A percentile compares a stretch with the other conserved stretches of the same genome.
phyloP scores from a whole-genome alignment of 2,113 vertebrate species.

The Ivindomyrus marchei region DNA sequence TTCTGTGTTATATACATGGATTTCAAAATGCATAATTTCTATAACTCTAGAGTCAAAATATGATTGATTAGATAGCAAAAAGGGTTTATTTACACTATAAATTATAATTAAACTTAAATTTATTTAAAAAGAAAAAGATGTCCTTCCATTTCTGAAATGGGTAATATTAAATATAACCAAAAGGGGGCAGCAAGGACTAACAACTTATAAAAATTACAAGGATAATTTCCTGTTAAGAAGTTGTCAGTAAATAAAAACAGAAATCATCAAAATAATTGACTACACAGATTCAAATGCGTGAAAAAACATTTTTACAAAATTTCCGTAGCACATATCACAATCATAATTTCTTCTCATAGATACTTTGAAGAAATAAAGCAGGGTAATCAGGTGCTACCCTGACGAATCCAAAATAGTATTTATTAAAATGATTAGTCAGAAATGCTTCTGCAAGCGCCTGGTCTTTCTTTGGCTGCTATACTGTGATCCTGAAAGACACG shows the following conservation, averaged over 20 bases:
- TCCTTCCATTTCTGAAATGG: background rate
- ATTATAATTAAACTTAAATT: background rate
- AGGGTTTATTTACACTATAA: background rate
- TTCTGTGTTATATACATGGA: background rate
- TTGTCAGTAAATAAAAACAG: background rate
- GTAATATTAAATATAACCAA: constrained; percentile 10
- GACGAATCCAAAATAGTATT: background rate
- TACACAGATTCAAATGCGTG: background rate
- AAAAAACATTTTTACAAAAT: background rate
- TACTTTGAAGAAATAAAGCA: background rate
- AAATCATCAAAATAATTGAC: background rate
- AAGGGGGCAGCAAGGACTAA: background rate
- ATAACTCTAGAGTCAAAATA: background rate
- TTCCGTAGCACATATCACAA: background rate
- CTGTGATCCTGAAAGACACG: background rate
- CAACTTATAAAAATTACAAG: background rate
- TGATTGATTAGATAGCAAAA: background rate
- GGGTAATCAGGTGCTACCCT: background rate
- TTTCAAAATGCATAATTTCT: background rate
- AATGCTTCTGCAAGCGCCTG: background rate
- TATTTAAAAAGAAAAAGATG: background rate
- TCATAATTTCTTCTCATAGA: background rate
- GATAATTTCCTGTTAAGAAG: background rate
- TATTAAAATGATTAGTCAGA: background rate
- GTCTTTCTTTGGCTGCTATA: background rate